Percentiles rank a stretch among this genome's conserved stretches.
These are phyloP conservation scores for Pelobates cultripes DNA, from an alignment of 2,797 vertebrate species.

Conservation along the genomic window DNA sequence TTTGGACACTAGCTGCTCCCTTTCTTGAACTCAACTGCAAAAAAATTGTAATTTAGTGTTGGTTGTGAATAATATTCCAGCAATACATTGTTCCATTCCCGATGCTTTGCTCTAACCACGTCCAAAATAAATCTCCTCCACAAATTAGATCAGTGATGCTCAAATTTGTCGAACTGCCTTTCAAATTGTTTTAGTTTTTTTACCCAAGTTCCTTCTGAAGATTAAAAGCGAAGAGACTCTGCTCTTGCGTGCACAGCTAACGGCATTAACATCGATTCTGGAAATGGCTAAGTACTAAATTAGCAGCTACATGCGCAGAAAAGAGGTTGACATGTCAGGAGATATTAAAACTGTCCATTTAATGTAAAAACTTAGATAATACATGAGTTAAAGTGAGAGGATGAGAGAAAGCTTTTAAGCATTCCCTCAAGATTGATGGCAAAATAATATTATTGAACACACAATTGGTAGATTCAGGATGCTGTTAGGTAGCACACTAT, in stretches of 20 bases:
- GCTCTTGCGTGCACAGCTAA: slow-evolving; percentile 67
- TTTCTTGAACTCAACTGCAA: too few species aligned
- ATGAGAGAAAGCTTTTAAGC: slow-evolving; percentile 84
- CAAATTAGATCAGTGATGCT: slow-evolving; percentile 71
- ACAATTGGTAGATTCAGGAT: slow-evolving; percentile 70
- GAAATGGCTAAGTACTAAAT: slow-evolving; percentile 73
- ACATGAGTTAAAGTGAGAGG: slow-evolving; percentile 81
- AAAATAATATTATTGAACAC: slow-evolving; percentile 74
- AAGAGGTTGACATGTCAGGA: slow-evolving; percentile 75
- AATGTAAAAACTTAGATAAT: slow-evolving; percentile 83
- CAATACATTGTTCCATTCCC: not conserved
- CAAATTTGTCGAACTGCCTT: slow-evolving; percentile 68
- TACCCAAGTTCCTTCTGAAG: slow-evolving; percentile 72
- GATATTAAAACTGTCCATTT: slow-evolving; percentile 82
- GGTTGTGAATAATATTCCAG: not conserved
- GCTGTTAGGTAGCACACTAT: slow-evolving; percentile 72
- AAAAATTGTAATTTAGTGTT: not conserved
- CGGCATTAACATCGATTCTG: slow-evolving; percentile 78
- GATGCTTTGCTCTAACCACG: too few species aligned
- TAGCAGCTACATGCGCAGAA: slow-evolving; percentile 73
- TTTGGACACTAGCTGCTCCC: too few species aligned
- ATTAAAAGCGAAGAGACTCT: slow-evolving; percentile 76
- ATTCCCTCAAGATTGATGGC: slow-evolving; percentile 75
- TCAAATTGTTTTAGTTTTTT: slow-evolving; percentile 77
- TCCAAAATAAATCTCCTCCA: slow-evolving; percentile 57